These are phyloP conservation scores for Oncopodura yosiiana DNA, from an alignment of 1,140 invertebrate genomes.

Conservation along the genomic window DNA sequence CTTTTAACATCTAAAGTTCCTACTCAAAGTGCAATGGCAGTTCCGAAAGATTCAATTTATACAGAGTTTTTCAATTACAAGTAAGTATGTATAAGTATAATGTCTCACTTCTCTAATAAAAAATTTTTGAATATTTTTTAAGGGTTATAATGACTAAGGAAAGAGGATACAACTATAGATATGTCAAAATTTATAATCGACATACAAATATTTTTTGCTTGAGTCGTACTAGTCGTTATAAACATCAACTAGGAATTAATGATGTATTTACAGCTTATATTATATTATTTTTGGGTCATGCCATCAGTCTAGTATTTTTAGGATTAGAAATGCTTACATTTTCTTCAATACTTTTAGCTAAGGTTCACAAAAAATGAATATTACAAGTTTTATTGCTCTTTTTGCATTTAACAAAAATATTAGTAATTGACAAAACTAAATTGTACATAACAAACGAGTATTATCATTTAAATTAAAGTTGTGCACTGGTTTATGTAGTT, in stretches of 20 bases:
- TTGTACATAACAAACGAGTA: too few species aligned
- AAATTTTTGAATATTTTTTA: too few species aligned
- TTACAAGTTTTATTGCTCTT: too few species aligned
- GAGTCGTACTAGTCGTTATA: background rate
- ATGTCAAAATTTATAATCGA: conserved; percentile 10
- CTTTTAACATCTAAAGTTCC: too few species aligned
- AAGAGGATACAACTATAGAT: conserved; percentile 15
- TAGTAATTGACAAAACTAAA: too few species aligned
- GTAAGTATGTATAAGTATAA: conserved; percentile 3
- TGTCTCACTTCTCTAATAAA: background rate
- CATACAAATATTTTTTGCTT: conserved; percentile 17
- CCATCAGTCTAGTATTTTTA: background rate
- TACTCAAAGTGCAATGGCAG: conserved; percentile 8
- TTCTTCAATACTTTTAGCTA: too few species aligned
- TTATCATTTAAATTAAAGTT: too few species aligned
- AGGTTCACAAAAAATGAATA: too few species aligned
- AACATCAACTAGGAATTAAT: conserved; percentile 6
- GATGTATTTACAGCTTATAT: conserved; percentile 24
- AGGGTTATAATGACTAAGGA: conserved; percentile 24
- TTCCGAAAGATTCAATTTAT: too few species aligned
- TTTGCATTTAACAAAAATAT: too few species aligned
- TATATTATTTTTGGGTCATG: background rate
- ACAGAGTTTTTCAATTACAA: conserved; percentile 26
- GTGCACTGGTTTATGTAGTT: too few species aligned
- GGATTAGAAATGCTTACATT: too few species aligned